Conservation (phyloP, 2,797 vertebrate species). For the Micrastur ruficollis region DNA sequence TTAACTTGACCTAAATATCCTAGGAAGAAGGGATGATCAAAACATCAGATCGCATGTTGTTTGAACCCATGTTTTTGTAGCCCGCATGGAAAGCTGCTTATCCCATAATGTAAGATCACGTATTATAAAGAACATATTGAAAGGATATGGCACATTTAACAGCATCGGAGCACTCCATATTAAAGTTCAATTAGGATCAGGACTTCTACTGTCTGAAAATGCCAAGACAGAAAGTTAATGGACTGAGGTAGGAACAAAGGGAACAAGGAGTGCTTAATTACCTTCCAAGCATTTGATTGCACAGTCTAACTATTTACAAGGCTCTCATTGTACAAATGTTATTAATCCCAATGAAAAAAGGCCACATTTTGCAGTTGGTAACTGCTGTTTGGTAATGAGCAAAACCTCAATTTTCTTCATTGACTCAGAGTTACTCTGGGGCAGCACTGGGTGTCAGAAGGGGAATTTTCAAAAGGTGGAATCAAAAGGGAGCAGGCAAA, state of each 20-base stretch:
- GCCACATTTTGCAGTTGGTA: not conserved
- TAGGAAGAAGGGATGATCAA: conserved; percentile 31
- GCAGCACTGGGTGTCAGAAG: not conserved
- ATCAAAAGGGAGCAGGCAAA: not conserved
- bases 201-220: conserved; percentile 58
- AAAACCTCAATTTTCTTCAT: not conserved
- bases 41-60: not conserved
- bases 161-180: conserved; percentile 74
- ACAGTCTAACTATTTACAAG: not conserved
- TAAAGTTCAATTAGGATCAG: conserved; percentile 79
- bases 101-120: not conserved
- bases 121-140: conserved; percentile 3
- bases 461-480: not conserved
- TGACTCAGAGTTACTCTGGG: not conserved
- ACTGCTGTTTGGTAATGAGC: not conserved
- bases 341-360: not conserved
- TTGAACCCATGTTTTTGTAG: not conserved
- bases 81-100: conserved; percentile 13
- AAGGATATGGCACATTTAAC: conserved; percentile 72
- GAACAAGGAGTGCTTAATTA: conserved; percentile 64
- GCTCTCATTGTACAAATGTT: not conserved
- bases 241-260: conserved; percentile 53
- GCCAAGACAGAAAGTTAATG: conserved; percentile 55
- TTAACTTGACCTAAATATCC: conserved; percentile 26
- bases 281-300: conserved; percentile 18